Conservation (phyloP, 2,888 invertebrate species). For the Pterostichus madidus region DNA sequence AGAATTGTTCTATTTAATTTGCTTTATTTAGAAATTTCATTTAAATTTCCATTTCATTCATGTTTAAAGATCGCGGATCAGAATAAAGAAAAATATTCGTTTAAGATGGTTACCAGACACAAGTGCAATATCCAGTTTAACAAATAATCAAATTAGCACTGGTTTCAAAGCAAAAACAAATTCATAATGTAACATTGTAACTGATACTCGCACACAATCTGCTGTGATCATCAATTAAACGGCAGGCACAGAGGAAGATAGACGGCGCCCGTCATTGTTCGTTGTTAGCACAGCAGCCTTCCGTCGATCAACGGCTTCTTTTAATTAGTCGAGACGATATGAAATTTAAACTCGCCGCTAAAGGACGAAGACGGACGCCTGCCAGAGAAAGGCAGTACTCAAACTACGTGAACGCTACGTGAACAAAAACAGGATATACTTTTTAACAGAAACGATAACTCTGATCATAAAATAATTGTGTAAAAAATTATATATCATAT, state of each 20-base stretch:
- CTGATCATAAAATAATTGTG: too few species aligned
- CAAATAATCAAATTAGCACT: slow-evolving; percentile 49
- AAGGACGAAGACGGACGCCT: slow-evolving; percentile 3
- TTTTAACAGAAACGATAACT: too few species aligned
- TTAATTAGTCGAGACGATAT: slow-evolving; percentile 58
- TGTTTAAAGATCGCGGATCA: too few species aligned
- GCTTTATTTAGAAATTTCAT: too few species aligned
- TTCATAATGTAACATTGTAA: slow-evolving; percentile 44
- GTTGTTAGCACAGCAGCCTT: background rate
- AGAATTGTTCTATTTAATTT: too few species aligned
- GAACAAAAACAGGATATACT: too few species aligned
- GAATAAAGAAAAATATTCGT: too few species aligned
- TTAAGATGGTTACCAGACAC: slow-evolving; percentile 14
- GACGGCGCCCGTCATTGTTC: background rate
- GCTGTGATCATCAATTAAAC: slow-evolving; percentile 39
- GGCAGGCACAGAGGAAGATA: slow-evolving; percentile 14
- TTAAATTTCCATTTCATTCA: too few species aligned
- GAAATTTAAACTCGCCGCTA: slow-evolving; percentile 54
- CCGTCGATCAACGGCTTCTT: slow-evolving; percentile 59
- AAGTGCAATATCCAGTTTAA: slow-evolving; percentile 24
- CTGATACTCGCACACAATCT: slow-evolving; percentile 39
- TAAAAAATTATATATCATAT: too few species aligned
- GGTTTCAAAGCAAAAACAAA: slow-evolving; percentile 46
- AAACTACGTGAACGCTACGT: background rate
- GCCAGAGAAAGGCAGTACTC: background rate